Evolutionary conservation across 2,888 invertebrate species (phyloP).

Genomic region (Nemotelus pantherinus): DNA sequence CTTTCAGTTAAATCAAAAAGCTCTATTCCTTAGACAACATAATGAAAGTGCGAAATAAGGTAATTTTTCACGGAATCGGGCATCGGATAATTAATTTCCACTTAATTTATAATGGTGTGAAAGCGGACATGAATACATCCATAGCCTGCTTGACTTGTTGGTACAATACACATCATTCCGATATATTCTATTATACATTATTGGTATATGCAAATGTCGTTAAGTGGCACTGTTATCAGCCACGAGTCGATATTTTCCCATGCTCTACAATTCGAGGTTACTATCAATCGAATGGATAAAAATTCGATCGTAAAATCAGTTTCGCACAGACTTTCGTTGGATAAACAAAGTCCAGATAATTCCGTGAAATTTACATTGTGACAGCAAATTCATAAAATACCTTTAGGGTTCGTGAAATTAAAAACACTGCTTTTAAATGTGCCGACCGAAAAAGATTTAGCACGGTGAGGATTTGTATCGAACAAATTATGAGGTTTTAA

Average conservation of each 20-base stretch:
- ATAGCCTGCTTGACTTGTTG: not conserved
- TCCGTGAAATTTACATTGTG: constrained; percentile 48
- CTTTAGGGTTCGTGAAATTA: constrained; percentile 25
- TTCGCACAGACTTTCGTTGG: constrained; percentile 34
- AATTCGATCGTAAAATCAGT: constrained; percentile 42
- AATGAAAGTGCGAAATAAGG: constrained; percentile 39
- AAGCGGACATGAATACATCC: too few species aligned
- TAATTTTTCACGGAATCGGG: constrained; percentile 28
- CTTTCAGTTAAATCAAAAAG: too few species aligned
- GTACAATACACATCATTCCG: not conserved
- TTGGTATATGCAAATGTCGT: constrained; percentile 28
- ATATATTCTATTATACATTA: constrained; percentile 11
- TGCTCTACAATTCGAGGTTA: constrained; percentile 25
- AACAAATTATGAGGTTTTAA: constrained; percentile 12
- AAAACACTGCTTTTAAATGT: constrained; percentile 30
- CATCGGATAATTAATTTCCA: constrained; percentile 36
- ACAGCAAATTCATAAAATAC: constrained; percentile 43
- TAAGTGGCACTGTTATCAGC: constrained; percentile 26
- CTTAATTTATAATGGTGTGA: constrained; percentile 21
- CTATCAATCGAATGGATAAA: constrained; percentile 38
- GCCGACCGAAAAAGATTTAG: constrained; percentile 8
- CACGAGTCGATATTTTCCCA: constrained; percentile 26
- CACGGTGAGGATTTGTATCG: constrained; percentile 10
- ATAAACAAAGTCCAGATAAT: constrained; percentile 50
- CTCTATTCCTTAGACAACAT: not conserved